phyloP scores from a whole-genome alignment of 2,113 vertebrate species.

The Hippocampus barbouri region DNA sequence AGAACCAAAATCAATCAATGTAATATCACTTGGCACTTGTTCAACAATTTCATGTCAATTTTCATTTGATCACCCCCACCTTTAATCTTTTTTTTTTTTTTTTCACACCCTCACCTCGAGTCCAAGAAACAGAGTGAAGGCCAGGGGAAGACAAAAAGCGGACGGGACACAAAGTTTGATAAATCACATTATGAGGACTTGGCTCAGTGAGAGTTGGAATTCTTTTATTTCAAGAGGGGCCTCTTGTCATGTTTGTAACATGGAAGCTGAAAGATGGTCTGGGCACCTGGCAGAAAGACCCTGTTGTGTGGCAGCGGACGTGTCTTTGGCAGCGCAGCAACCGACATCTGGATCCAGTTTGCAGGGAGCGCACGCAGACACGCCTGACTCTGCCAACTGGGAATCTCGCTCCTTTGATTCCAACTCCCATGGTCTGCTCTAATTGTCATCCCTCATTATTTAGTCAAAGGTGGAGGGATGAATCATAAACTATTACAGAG shows the following conservation, averaged over 20 bases:
- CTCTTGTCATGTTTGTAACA: constrained; percentile 58
- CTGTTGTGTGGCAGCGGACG: constrained; percentile 59
- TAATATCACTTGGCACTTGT: constrained; percentile 3
- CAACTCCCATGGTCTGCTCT: constrained; percentile 63
- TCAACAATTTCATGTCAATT: constrained; percentile 8
- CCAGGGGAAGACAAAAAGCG: constrained; percentile 47
- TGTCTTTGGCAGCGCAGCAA: constrained; percentile 48
- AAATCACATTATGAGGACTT: constrained; percentile 52
- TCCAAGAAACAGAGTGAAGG: constrained; percentile 38
- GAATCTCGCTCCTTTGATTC: constrained; percentile 71
- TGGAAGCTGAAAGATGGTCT: constrained; percentile 47
- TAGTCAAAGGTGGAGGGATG: constrained; percentile 72
- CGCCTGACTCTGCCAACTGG: constrained; percentile 63
- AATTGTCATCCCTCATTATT: constrained; percentile 77
- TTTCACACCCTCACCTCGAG: neutral
- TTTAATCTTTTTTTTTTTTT: constrained; percentile 7
- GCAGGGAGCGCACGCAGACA: constrained; percentile 61
- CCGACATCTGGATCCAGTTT: constrained; percentile 79
- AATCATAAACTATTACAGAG: constrained; percentile 67
- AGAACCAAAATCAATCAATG: constrained; percentile 3
- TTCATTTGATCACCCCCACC: constrained; percentile 17
- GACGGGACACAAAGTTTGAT: constrained; percentile 53
- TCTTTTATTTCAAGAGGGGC: constrained; percentile 53
- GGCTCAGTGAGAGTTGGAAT: constrained; percentile 36
- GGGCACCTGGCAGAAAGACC: constrained; percentile 61